phyloP scores from a whole-genome alignment of 2,888 invertebrate genomes.

The Agonopterix heracliana region DNA sequence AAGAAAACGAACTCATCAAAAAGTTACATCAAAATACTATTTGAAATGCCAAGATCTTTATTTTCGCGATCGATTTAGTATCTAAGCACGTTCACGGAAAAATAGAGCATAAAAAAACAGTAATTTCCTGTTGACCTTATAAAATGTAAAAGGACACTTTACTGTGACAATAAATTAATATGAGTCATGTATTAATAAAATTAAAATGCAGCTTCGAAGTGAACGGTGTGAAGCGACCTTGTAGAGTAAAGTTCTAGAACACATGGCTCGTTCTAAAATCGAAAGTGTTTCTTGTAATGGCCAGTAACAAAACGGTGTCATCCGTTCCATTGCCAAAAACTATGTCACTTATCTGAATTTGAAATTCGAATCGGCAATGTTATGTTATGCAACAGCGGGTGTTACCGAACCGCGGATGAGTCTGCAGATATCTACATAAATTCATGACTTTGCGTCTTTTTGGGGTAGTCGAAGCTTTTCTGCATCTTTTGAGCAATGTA shows the following conservation, averaged over 20 bases:
- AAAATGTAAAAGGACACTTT: constrained; percentile 11
- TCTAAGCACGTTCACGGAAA: background rate
- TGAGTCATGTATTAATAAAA: constrained; percentile 5
- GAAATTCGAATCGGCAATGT: background rate
- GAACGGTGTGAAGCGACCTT: constrained; percentile 8
- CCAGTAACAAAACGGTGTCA: background rate
- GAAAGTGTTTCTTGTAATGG: constrained; percentile 14
- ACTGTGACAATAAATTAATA: constrained; percentile 4
- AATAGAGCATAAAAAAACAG: constrained; percentile 12
- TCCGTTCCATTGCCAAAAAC: background rate
- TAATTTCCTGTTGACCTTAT: constrained; percentile 24
- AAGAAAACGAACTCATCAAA: too few relatives aligned
- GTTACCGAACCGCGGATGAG: too few relatives aligned
- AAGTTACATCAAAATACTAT: too few relatives aligned
- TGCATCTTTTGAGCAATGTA: too few relatives aligned
- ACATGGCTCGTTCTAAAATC: constrained; percentile 11
- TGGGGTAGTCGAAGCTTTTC: too few relatives aligned
- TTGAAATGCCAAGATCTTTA: too few relatives aligned
- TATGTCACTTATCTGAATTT: background rate
- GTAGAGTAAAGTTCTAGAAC: constrained; percentile 18
- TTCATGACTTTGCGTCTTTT: too few relatives aligned
- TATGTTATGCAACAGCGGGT: too few relatives aligned
- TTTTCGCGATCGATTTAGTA: too few relatives aligned
- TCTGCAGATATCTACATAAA: too few relatives aligned
- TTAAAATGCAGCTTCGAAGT: constrained; percentile 8